phyloP scores from a whole-genome alignment of 2,797 vertebrate genomes.

The Rhabdomys pumilio region DNA sequence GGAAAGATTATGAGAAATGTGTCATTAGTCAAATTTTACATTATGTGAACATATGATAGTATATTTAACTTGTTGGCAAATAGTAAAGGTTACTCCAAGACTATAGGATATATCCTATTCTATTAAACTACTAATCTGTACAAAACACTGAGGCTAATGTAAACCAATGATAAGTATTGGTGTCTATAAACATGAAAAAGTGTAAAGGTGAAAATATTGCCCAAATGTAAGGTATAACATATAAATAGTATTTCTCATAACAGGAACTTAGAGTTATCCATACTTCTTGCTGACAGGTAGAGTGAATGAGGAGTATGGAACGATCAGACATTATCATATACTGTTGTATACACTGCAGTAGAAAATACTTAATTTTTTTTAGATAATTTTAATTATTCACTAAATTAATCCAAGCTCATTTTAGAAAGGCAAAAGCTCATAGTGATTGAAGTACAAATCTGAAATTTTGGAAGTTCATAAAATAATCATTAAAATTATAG shows the following conservation, averaged over 20 bases:
- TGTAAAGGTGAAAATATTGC: neutral
- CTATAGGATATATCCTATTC: neutral
- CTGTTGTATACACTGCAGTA: neutral
- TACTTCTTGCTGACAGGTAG: neutral
- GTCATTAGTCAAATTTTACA: neutral
- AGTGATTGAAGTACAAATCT: neutral
- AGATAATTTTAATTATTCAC: neutral
- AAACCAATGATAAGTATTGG: neutral
- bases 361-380: neutral
- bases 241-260: neutral
- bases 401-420: neutral
- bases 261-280: neutral
- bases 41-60: neutral
- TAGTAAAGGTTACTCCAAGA: neutral
- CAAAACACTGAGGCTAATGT: neutral
- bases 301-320: neutral
- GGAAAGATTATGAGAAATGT: neutral
- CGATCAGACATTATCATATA: no score
- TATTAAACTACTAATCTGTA: neutral
- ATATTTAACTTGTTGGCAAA: neutral
- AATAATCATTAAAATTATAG: neutral
- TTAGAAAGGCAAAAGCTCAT: neutral
- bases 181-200: neutral
- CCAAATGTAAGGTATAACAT: neutral
- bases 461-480: neutral